Base-by-base conservation (phyloP, 2,113 vertebrate species). In the Daubentonia madagascariensis region DNA sequence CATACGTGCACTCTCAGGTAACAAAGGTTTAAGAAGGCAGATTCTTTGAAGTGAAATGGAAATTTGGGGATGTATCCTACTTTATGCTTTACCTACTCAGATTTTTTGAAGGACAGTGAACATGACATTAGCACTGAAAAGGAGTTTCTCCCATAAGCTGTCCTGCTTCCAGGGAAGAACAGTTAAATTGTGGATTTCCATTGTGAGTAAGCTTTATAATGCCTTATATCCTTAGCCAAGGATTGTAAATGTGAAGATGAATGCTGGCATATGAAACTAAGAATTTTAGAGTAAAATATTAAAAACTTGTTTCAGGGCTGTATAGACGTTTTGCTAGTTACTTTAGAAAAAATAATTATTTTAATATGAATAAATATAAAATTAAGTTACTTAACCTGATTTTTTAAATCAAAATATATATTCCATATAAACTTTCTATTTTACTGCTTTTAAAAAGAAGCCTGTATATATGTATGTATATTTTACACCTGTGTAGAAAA, bases 391-490 rank as follows among this genome's bases (percentile, higher is more conserved):
- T 43, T 86, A 79, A 76, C 40, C 54, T 93, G 4, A 94, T 78
- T 86, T 61, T 86, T 89, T 91, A 18, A n/a, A 88, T 72, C 28
- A 91, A 92, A 67, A 92, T 94, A 25, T 81, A 11, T 43, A 94
- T 83, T 89, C 14, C 17, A 79, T 28, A 61, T 80, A 75, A 89
- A 67, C 20, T 81, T 37, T 78, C 37, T 8, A 28, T 91, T 75
- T 25, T 23, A 63, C 11, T 89, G 22, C 14, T 52, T 28, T 96
- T 80, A 67, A 81, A 96, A 95, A 45, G 40, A 73, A 76, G 32
- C 25, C 54, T 61, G 6, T 68, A 63, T 63, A 52, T 80, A 35
- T 37, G 5, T 83, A 25, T 81, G 25, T 63, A 63, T 30, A 63
- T 28, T 25, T 17, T 63, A 45, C 61, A 35, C 35, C 7, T 85